Evolutionary conservation across 2,888 invertebrate species (phyloP), one percentile per base, ranked within the genome.

Genomic region (Cantharis nigra): DNA sequence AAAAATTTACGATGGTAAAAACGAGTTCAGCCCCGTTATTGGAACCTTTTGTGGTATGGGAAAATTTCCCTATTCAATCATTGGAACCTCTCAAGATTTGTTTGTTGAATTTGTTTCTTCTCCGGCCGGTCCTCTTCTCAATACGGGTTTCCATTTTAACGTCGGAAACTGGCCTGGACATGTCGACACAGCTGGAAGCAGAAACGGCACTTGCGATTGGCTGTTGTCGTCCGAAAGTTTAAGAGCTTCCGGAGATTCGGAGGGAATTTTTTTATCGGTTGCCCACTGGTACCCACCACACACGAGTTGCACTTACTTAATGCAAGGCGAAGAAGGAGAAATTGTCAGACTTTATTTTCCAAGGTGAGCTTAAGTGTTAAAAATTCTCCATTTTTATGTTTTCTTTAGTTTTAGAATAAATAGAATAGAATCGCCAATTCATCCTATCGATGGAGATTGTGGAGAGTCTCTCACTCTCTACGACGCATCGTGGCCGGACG

Each of bases 281-380:
- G 96, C 96, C 0, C 97, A 97, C 86, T 97, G 97, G 97, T 97
- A 97, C 87, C 97, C 97, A 0, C 96, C 97, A 0, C 96, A 96
- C 86, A 97, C 97, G 0, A 95, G 95, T 13, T 97, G 97, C 88
- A 96, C 96, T 64, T 97, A 97, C 87, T 91, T 96, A 81, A 95
- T 97, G 90, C 94, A 95, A 87, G 97, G 97, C 0, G 92, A 94
- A 69, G 92, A 93, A 3, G 96, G 96, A 11, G 97, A 97, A 89
- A 94, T 97, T 73, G 96, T 97, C 11, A 91, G 97, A 76, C 90
- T 97, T 5, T 97, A 97, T 88, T 97, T 97, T 87, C 96, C 97
- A 74, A 95, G 95, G 94, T 95, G 87, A 87, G 63, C 20, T 67
- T 63, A 30, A 70, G 11, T 13, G 3, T 13, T 11, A 70, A 26